phyloP scores from a whole-genome alignment of 1,140 invertebrate species.

The Lasioglossum baleicum region DNA sequence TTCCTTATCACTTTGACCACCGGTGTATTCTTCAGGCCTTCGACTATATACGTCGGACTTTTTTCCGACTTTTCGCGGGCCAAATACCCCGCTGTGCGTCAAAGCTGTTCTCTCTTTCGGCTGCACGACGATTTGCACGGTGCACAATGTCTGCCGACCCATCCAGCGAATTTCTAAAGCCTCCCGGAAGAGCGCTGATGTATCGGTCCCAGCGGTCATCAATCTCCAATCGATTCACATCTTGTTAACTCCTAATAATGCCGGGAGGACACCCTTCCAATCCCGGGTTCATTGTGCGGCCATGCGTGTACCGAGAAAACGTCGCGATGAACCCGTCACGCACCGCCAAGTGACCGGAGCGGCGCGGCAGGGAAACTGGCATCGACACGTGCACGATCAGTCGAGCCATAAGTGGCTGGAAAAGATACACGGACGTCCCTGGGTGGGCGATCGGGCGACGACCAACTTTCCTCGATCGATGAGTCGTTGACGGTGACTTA shows the following conservation, averaged over 20 bases:
- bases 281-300: not conserved
- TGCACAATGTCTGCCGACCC: slow-evolving; percentile 6
- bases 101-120: not conserved
- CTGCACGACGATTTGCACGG: not conserved
- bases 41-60: too few relatives aligned
- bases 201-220: not conserved
- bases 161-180: not conserved
- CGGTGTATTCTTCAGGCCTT: too few relatives aligned
- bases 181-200: not conserved
- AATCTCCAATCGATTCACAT: slow-evolving; percentile 33
- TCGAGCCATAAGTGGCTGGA: not conserved
- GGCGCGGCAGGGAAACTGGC: not conserved
- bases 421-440: slow-evolving; percentile 14
- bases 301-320: not conserved
- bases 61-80: too few relatives aligned
- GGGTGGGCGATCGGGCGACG: not conserved
- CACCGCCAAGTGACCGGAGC: not conserved
- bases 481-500: slow-evolving; percentile 40
- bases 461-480: slow-evolving; percentile 24
- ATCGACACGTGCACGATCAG: not conserved
- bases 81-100: too few relatives aligned
- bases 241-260: slow-evolving; percentile 37
- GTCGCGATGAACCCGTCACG: slow-evolving; percentile 24
- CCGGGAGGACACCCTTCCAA: not conserved
- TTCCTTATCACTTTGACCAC: too few relatives aligned